Base-by-base conservation (phyloP, 2,888 invertebrate genomes). In the Eupithecia dodoneata region DNA sequence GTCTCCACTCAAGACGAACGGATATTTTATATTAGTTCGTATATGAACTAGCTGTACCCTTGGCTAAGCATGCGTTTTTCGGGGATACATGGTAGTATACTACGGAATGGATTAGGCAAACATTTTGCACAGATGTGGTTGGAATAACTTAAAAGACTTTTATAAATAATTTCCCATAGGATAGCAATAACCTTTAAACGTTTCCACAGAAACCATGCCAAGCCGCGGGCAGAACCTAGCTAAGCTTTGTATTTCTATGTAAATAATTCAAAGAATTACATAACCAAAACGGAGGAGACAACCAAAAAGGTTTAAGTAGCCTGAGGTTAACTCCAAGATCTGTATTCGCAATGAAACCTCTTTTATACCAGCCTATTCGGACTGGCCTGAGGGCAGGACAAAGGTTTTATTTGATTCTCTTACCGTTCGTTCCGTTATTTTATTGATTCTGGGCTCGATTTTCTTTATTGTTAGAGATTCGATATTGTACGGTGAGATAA, bases 401-500 rank as follows among this genome's bases (percentile, higher is more conserved):
- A 71, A 30, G 65, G 44, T 75, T 52, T 75, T 71, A 65, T 75
- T 65, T 13, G 66, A 75, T 71, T 75, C 65, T 63, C 9, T 41
- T 44, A 44, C n/a, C 7, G 67, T 69, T 69, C n/a, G 7, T 66
- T 66, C 63, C 4, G 63, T 10, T 66, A 66, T 66, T 66, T 66
- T 66, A 66, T 42, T 42, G 66, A 42, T 66, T 13, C 63, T 13
- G 13, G 42, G 66, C 7, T 66, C 42, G 42, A 7, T 66, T 66
- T 66, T 42, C 63, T 18, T 63, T 42, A 42, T 42, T 42, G 42
- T 66, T 66, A 42, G 42, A 66, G 66, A 42, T 7, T 44, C 45
- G 45, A 44, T 69, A 69, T 69, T 69, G 30, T 30, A 30, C 30
- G 30, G 63, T 18, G 63, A 63, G 63, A 59, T 63, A 63, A 63